These are phyloP conservation scores for Myotis vivesi DNA, from an alignment of 2,797 vertebrate species.

Conservation along the genomic window DNA sequence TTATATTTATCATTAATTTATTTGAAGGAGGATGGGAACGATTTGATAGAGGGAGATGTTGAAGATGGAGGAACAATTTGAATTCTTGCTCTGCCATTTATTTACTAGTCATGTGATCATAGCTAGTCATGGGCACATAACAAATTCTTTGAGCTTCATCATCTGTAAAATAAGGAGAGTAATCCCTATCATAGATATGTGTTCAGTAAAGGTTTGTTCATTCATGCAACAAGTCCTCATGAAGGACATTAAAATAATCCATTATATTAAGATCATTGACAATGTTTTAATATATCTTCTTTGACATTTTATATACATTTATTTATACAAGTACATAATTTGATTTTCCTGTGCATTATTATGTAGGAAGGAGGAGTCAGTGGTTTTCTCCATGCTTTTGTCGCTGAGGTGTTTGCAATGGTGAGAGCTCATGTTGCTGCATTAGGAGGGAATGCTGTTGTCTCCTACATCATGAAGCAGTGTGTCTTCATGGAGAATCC, in stretches of 20 bases:
- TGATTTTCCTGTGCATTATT: neutral
- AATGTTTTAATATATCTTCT: neutral
- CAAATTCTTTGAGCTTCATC: neutral
- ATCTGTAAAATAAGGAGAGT: neutral
- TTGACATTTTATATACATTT: neutral
- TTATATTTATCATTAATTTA: neutral
- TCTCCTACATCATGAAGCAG: slow-evolving; percentile 99
- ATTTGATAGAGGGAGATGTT: neutral
- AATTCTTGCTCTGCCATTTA: neutral
- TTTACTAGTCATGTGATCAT: neutral
- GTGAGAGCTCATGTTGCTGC: slow-evolving; percentile 98
- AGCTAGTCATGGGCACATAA: neutral
- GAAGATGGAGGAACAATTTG: neutral
- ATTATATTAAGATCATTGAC: neutral
- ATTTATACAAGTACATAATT: too few relatives aligned
- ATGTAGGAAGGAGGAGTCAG: slow-evolving; percentile 96
- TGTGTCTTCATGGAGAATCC: slow-evolving; percentile 99
- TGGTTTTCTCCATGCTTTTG: slow-evolving; percentile 96
- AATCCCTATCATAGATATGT: neutral
- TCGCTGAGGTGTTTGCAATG: slow-evolving; percentile 98
- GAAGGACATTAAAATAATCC: neutral
- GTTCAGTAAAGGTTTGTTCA: neutral
- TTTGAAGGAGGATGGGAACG: neutral
- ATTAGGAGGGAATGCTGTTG: slow-evolving; percentile 96
- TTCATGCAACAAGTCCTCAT: neutral